These are phyloP conservation scores for Euthynnus affinis DNA, from an alignment of 2,797 vertebrate genomes.

Conservation along the genomic window DNA sequence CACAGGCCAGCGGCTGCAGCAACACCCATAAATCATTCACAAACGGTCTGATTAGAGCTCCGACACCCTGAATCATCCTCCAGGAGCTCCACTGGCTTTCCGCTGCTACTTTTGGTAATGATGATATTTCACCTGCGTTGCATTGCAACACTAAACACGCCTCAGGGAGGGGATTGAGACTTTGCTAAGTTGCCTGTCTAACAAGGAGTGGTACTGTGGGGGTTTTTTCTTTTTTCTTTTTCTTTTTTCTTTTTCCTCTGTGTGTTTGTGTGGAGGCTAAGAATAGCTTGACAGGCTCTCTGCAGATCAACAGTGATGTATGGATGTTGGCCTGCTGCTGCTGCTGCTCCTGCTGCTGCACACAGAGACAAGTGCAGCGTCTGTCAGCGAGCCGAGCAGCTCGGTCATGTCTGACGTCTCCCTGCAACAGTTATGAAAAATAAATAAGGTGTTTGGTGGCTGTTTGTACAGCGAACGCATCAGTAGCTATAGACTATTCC, in stretches of 20 bases:
- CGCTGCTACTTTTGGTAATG: not conserved
- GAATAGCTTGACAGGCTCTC: constrained; percentile 44
- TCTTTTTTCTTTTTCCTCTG: not conserved
- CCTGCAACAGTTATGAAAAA: constrained; percentile 15
- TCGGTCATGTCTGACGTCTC: not conserved
- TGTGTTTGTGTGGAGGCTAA: constrained; percentile 29
- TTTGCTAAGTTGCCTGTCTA: constrained; percentile 4
- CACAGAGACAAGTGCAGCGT: constrained; percentile 21
- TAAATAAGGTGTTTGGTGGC: not conserved
- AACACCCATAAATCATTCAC: constrained; percentile 14
- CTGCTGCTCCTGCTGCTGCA: not conserved
- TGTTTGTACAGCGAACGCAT: not conserved
- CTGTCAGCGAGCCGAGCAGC: constrained; percentile 8
- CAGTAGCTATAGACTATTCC: not conserved
- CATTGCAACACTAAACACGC: constrained; percentile 11
- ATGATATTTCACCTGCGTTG: constrained; percentile 26
- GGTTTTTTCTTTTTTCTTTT: constrained; percentile 13
- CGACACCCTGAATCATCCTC: constrained; percentile 10
- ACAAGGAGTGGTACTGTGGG: constrained; percentile 16
- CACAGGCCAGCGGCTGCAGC: not conserved
- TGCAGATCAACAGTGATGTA: constrained; percentile 49
- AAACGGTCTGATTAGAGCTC: not conserved
- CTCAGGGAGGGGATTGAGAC: not conserved
- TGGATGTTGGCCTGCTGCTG: constrained; percentile 38
- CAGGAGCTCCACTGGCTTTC: not conserved